A percentile compares a stretch with the other conserved stretches of the same genome.
These are phyloP conservation scores for Gnathonemus longibarbis DNA, from an alignment of 2,113 vertebrate genomes.

Conservation along the genomic window DNA sequence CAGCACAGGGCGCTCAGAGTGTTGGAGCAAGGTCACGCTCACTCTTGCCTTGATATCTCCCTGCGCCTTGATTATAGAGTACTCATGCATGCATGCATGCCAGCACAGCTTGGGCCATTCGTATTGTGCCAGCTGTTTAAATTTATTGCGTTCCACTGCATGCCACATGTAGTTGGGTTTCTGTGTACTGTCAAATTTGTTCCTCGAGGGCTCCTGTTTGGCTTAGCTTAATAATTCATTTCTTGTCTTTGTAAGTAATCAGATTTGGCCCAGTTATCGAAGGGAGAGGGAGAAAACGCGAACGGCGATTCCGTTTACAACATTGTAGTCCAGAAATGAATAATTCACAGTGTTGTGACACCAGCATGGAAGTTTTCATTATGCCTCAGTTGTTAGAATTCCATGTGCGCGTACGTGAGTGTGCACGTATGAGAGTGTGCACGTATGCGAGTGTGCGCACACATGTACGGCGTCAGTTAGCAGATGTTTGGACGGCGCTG, in stretches of 20 bases:
- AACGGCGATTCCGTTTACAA: constrained; percentile 11
- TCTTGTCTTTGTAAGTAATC: constrained; percentile 42
- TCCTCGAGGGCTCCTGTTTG: background rate
- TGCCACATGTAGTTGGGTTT: background rate
- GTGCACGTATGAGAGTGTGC: background rate
- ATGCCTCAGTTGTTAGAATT: background rate
- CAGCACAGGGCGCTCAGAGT: background rate
- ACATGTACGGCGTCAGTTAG: background rate
- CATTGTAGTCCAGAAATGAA: constrained; percentile 39
- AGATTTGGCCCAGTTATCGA: background rate
- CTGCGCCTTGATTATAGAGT: background rate
- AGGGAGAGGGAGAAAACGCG: background rate
- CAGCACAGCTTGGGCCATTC: background rate
- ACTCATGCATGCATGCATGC: background rate
- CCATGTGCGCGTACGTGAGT: background rate
- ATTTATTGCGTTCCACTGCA: background rate
- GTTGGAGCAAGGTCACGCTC: background rate
- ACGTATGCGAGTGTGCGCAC: background rate
- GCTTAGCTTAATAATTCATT: constrained; percentile 49
- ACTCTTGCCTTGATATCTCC: background rate
- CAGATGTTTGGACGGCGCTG: background rate
- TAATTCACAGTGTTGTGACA: constrained; percentile 32
- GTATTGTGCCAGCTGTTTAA: background rate
- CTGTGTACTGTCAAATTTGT: background rate
- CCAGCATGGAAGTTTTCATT: constrained; percentile 1